Evolutionary conservation across 2,888 invertebrate species (phyloP), one percentile per base, ranked within the genome.

Genomic region (Drosophila histrio): DNA sequence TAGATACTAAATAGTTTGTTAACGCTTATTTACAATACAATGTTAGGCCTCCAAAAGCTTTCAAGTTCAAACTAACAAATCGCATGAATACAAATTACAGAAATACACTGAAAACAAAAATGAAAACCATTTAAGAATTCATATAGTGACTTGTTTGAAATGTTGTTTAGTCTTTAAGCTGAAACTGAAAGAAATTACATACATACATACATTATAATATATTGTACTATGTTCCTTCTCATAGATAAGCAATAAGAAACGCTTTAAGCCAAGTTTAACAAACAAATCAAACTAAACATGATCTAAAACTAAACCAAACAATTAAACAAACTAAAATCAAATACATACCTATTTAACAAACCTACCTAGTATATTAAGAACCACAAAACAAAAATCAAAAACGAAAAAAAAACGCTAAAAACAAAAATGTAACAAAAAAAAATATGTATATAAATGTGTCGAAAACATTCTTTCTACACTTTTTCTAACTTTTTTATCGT

Each of bases 241-340:
- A 80, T 86, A 87, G 69, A 89, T 79, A 89, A 89, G 89, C 89
- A 89, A 89, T 84, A 84, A 77, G 63, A 74, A 80, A 83, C 84
- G 82, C 82, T 83, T 83, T 83, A 83, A 83, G 82, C 79, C 74
- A 76, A 81, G 67, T 84, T 78, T 62, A 81, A 75, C 61, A 63
- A 82, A 69, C 69, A 68, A 86, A 86, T 76, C 65, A 86, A 83
- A 86, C 74, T 72, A 68, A 78, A 79, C 61, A 59, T 77, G 69
- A 72, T 70, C 65, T 57, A 68, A 58, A 77, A 72, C 49, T 66
- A 72, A 80, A 70, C n/a, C 36, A 43, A 26, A 66, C 46, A 68
- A 66, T 70, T 66, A 65, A 65, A 38, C 32, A 62, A 53, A 57
- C 46, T 68, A 56, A 66, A 79, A 62, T 70, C 58, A 60, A 70